Conservation (phyloP, 2,113 vertebrate genomes). For the Rissa tridactyla region DNA sequence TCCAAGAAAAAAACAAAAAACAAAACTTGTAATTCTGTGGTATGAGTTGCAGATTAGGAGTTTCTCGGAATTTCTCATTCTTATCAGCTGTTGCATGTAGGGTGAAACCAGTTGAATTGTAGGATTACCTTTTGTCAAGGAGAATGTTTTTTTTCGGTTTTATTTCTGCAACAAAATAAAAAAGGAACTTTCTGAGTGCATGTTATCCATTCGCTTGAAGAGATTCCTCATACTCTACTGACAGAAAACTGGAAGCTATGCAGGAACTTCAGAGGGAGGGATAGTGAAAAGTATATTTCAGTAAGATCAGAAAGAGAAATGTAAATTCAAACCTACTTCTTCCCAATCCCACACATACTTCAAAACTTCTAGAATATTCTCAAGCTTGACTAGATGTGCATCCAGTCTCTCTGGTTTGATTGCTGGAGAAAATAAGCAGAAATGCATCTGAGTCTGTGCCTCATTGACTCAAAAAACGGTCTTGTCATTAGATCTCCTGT, state of each 20-base stretch:
- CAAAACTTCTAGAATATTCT: not conserved
- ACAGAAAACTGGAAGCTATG: not conserved
- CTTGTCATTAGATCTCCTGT: not conserved
- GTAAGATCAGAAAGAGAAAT: not conserved
- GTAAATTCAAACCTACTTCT: not conserved
- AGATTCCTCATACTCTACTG: not conserved
- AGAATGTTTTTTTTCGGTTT: not conserved
- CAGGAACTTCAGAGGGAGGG: not conserved
- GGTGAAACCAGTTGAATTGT: not conserved
- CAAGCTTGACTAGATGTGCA: not conserved
- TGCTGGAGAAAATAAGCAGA: not conserved
- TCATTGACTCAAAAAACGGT: not conserved
- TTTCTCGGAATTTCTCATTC: not conserved
- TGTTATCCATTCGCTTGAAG: not conserved
- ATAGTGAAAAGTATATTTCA: not conserved
- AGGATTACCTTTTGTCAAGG: not conserved
- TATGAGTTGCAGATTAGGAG: not conserved
- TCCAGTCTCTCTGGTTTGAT: not conserved
- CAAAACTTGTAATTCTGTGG: not conserved
- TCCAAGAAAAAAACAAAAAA: not conserved
- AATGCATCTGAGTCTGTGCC: not conserved
- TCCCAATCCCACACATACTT: not conserved
- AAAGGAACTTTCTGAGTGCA: not conserved
- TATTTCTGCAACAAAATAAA: not conserved
- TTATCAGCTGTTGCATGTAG: not conserved